These are phyloP conservation scores for Myotis brandtii DNA, from an alignment of 2,113 vertebrate genomes.

Conservation along the genomic window DNA sequence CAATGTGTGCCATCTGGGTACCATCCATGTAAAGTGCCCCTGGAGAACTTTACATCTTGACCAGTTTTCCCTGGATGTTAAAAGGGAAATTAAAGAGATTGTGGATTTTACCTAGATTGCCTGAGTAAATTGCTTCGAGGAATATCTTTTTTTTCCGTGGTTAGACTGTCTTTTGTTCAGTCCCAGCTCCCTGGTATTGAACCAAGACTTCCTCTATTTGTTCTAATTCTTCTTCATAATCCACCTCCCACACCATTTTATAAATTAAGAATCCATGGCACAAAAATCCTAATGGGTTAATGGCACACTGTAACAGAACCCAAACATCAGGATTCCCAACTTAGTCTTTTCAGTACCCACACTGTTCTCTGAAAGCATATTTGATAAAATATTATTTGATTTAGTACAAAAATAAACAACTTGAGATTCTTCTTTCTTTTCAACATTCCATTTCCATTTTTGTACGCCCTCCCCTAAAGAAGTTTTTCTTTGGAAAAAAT, in stretches of 20 bases:
- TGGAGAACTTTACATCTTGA: neutral
- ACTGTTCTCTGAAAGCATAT: neutral
- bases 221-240: neutral
- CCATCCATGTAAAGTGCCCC: neutral
- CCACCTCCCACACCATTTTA: neutral
- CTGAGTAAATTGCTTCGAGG: neutral
- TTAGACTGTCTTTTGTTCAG: neutral
- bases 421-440: neutral
- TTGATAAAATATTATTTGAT: slow-evolving; percentile 46
- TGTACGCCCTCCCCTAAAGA: neutral
- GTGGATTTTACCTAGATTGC: neutral
- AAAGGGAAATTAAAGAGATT: neutral
- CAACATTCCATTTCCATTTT: slow-evolving; percentile 45
- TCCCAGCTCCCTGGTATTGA: neutral
- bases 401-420: slow-evolving; percentile 34
- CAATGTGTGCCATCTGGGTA: neutral
- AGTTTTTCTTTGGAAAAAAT: slow-evolving; percentile 53
- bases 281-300: neutral
- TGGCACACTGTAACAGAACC: neutral
- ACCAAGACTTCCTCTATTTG: slow-evolving; percentile 1
- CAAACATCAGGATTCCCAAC: neutral
- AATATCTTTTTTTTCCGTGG: neutral
- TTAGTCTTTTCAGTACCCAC: neutral
- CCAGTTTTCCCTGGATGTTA: neutral
- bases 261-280: neutral